Evolutionary conservation across 2,888 invertebrate species (phyloP).

Genomic region (Tipula unca): DNA sequence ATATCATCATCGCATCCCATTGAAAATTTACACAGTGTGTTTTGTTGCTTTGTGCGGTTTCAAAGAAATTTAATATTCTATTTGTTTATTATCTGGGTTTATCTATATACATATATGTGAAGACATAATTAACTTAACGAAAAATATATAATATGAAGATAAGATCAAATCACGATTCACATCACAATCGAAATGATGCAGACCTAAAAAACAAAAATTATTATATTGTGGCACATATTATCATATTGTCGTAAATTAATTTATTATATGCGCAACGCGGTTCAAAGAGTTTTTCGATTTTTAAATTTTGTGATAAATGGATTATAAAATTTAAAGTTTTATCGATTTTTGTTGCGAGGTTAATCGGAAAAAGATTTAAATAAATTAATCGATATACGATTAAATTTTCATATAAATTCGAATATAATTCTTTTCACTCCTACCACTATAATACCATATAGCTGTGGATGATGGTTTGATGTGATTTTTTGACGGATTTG

Average conservation of each 20-base stretch:
- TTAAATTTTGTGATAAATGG: not conserved
- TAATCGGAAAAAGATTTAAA: not conserved
- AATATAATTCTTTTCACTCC: not conserved
- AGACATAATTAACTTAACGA: not conserved
- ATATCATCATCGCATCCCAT: not conserved
- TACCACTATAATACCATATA: not conserved
- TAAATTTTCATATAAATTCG: not conserved
- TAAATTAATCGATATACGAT: not conserved
- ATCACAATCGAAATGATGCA: not conserved
- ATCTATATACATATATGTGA: not conserved
- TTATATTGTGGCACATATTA: not conserved
- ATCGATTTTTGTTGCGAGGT: not conserved
- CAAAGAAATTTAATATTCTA: not conserved
- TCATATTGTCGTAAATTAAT: not conserved
- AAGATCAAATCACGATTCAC: slow-evolving; percentile 2
- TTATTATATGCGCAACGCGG: not conserved
- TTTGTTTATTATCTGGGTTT: slow-evolving; percentile 8
- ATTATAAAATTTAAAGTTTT: not conserved
- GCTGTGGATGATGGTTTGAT: not conserved
- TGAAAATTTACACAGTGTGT: not conserved
- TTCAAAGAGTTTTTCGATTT: not conserved
- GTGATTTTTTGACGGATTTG: not conserved
- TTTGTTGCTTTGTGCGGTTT: not conserved
- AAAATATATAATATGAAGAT: not conserved
- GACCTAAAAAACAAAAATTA: not conserved